Percentiles rank a stretch among this genome's conserved stretches.
Conservation (phyloP, 1,140 invertebrate species). For the Panulirus ornatus region DNA sequence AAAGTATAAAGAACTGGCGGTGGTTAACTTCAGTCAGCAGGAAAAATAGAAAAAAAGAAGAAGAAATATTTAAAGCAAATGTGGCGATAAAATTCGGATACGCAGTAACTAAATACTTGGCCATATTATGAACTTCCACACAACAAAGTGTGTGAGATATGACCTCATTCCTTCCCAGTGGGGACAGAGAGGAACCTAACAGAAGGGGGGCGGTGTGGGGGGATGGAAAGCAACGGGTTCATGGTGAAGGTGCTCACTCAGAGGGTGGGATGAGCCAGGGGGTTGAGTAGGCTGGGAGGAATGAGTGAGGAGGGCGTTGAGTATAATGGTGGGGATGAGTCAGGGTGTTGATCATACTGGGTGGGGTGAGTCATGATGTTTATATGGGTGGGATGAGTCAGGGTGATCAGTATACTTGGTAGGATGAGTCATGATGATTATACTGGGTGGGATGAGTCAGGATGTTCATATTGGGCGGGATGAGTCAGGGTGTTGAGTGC, state of each 20-base stretch:
- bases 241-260: no score
- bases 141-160: not conserved
- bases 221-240: not conserved
- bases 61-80: no score
- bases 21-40: no score
- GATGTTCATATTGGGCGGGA: not conserved
- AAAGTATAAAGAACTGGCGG: no score
- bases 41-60: no score
- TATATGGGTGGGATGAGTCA: not conserved
- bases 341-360: not conserved
- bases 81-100: no score
- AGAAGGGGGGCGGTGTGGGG: not conserved
- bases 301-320: no score
- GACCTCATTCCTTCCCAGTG: not conserved
- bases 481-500: not conserved
- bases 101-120: no score
- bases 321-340: not conserved
- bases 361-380: not conserved
- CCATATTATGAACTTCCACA: not conserved
- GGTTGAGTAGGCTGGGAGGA: not conserved
- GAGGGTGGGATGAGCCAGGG: not conserved
- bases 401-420: not conserved
- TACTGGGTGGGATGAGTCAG: not conserved
- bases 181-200: slow-evolving; percentile 1
- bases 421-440: no score